Base-by-base conservation (phyloP, 2,888 invertebrate species). In the Electrophaes corylata region DNA sequence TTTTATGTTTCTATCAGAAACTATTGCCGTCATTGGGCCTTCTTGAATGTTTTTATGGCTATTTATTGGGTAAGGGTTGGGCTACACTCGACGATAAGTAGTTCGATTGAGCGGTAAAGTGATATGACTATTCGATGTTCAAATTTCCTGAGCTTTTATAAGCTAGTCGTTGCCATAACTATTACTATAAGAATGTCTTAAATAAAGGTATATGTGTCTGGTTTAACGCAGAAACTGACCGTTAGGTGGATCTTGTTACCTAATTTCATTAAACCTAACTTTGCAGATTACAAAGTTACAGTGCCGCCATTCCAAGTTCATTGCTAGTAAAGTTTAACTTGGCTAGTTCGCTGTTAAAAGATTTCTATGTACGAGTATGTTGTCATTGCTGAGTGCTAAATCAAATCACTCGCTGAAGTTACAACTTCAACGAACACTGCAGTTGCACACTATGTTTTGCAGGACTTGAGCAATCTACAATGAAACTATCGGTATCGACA, bases 1-100 rank as follows among this genome's bases (percentile, higher is more conserved):
- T 63, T 67, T 67, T 65, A 62, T 60, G 64, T 61, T 57, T 62
- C 64, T 59, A 64, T 66, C 59, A 64, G 53, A 50, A 47, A 52
- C 57, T 60, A 59, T 64, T 64, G 53, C 56, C 61, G 57, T 66
- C 53, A 66, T 60, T 62, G 60, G 56, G 53, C 51, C 57, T 53
- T 56, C 50, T 60, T 50, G 60, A 62, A 64, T 62, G 60, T 57
- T 64, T 66, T 64, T 64, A 64, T 60, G 48, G 60, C 57, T 62
- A 48, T 60, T 55, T 60, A 55, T 55, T 50, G 59, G 50, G 46
- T 51, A 51, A 45, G 60, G 55, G 55, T 63, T 59, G 52, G 60
- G 57, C 29, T 54, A 43, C 56, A 60, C 55, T 49, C 20, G 51
- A 39, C 55, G 59, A 55, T 60, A 60, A 59, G 57, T 57, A 57